Base-by-base conservation (phyloP, 2,113 vertebrate genomes). In the Cyprinodon tularosa region DNA sequence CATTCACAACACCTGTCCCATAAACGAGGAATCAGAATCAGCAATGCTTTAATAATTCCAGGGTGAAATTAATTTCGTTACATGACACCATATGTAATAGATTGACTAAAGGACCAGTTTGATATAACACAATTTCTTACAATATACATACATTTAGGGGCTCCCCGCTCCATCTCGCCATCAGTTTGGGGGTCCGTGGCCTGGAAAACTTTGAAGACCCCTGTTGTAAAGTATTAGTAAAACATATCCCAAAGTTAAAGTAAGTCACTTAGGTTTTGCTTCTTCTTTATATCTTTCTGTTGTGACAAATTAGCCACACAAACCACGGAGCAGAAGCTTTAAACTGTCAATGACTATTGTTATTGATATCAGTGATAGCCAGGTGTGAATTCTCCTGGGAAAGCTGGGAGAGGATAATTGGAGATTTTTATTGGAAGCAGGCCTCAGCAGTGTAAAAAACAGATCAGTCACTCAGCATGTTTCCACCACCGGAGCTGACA, bases 381-480 rank as follows among this genome's bases (percentile, higher is more conserved):
- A 69, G 73, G 71, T 83, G 68, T 77, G 62, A 53, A 62, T 48
- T 20, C 62, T 72, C 47, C 29, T 10, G 40, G 47, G 62, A 37
- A 82, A 76, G 42, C 45, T 72, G 22, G 80, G 40, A 90, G 71
- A 47, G 73, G 79, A 82, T 86, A 87, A 87, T 72, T 87, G 76
- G 76, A 88, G 71, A 42, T 74, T 83, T 57, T 76, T 78, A 77
- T 79, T 78, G 83, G 83, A 71, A 77, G 63, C 71, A 77, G 84
- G 86, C 71, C 76, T 84, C 77, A 63, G 81, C 50, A 4, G 72
- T 78, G 79, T 89, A 88, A 85, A 90, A 86, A 89, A 82, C 82
- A 84, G 76, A 91, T 92, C 88, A 86, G 65, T 92, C 91, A 91
- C 78, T 39, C 85, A 86, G 92, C 84, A 62, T 83, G 92, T 89